Base-by-base conservation (phyloP, 2,888 invertebrate species). In the Drosophila borealis region DNA sequence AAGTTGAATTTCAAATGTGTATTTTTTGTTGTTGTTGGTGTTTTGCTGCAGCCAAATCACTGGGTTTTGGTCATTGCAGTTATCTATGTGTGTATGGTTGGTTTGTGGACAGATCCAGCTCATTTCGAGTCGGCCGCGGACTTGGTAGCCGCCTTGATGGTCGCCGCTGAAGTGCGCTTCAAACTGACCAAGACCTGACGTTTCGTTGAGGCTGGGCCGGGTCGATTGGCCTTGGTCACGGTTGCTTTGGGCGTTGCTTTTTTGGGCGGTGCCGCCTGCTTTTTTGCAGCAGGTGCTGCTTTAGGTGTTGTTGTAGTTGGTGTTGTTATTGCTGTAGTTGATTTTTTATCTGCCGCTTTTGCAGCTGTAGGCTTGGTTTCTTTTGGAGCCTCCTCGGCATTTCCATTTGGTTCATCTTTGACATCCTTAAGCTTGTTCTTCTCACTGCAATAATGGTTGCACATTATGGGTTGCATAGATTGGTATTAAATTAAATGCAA, bases 351-450 rank as follows among this genome's bases (percentile, higher is more conserved):
- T 10, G 63, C 10, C 10, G 50, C 2, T 13, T 80, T 80, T 19
- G 17, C 14, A 6, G 50, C 36, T 29, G 56, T 4, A 6, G 62
- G 17, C 14, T 80, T 61, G 0, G 53, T 53, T 36, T 70, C 80
- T 41, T 70, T 70, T n/a, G 42, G 13, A 41, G 14, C 53, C 53
- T 84, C 88, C 4, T 82, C 86, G 25, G 61, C 76, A 69, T 79
- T 84, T 55, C 85, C 90, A 77, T 90, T 90, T 1, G 70, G 13
- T 25, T 76, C 76, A 37, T 88, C 87, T 59, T 82, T 85, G n/a
- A 77, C 74, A 46, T 92, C 92, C 71, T 91, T 92, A 10, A 64
- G 74, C 71, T 92, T 92, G 57, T 89, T 88, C 90, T 95, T 95
- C 86, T 95, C 95, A 75, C 95, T 91, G 45, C 1, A 83, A 75